These are phyloP conservation scores for Belgica antarctica DNA, from an alignment of 2,888 invertebrate species.

Conservation along the genomic window DNA sequence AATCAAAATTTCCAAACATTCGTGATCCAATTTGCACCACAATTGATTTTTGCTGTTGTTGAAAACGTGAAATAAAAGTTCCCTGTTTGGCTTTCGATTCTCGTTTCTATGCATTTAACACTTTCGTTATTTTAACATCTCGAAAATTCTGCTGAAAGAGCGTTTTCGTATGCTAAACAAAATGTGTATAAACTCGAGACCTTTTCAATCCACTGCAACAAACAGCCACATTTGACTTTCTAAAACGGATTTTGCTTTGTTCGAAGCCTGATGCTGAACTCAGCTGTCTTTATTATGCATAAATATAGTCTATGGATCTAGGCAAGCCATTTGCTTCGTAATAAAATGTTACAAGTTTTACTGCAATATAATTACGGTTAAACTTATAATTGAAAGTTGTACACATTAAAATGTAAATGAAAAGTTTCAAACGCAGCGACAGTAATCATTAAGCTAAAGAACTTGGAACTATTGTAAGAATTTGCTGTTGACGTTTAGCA, in stretches of 20 bases:
- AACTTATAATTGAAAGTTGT: slow-evolving; percentile 15
- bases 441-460: neutral
- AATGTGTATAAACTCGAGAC: neutral
- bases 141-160: neutral
- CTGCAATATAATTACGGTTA: neutral
- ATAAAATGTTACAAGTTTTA: neutral
- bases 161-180: slow-evolving; percentile 13
- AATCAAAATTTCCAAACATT: too few species aligned
- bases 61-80: neutral
- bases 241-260: slow-evolving; percentile 6
- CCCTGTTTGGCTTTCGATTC: too few species aligned
- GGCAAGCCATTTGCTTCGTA: neutral
- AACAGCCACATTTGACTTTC: slow-evolving; percentile 17
- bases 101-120: neutral
- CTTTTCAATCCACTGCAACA: neutral
- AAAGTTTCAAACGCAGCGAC: neutral
- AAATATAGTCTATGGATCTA: neutral
- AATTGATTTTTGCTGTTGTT: slow-evolving; percentile 5
- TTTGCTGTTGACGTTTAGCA: neutral
- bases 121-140: neutral
- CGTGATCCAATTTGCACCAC: neutral
- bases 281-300: neutral
- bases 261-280: neutral
- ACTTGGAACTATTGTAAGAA: too few species aligned
- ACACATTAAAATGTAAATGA: neutral